Percentiles rank a stretch among this genome's conserved stretches.
phyloP scores from a whole-genome alignment of 37 sponge, comb jelly and placozoan genomes.

The Bolinopsis microptera region DNA sequence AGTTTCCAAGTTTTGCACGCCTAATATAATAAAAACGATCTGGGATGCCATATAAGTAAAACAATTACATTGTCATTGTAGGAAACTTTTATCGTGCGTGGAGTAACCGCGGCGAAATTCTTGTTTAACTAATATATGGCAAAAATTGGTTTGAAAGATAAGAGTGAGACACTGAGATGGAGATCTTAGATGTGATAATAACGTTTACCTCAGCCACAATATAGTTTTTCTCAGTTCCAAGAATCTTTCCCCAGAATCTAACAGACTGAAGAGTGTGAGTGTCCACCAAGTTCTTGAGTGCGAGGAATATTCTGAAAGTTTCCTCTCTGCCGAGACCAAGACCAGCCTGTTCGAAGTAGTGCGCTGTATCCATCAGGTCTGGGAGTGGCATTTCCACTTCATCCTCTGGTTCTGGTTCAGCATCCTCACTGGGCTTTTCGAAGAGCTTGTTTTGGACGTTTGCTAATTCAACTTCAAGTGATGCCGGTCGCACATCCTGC shows the following conservation, averaged over 20 bases:
- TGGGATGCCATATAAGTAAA: too few species aligned
- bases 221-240: constrained; percentile 87
- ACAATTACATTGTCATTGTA: too few species aligned
- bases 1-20: too few species aligned
- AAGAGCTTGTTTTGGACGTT: constrained; percentile 80
- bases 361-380: constrained; percentile 78
- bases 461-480: constrained; percentile 74
- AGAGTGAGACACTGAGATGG: too few species aligned
- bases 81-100: too few species aligned
- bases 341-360: constrained; percentile 87
- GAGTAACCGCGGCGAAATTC: too few species aligned
- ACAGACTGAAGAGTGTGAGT: constrained; percentile 76
- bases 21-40: too few species aligned
- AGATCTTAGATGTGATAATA: too few species aligned
- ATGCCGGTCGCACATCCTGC: constrained; percentile 76
- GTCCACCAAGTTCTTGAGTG: constrained; percentile 86
- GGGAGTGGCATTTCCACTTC: constrained; percentile 87
- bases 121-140: too few species aligned
- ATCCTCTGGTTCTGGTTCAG: constrained; percentile 82
- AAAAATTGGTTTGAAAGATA: too few species aligned
- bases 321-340: constrained; percentile 86
- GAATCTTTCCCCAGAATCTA: constrained; percentile 95
- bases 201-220: constrained; percentile 84
- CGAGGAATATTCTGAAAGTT: constrained; percentile 78
- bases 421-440: constrained; percentile 72